Percentiles rank a stretch among this genome's conserved stretches.
These are phyloP conservation scores for Centrocercus urophasianus DNA, from an alignment of 2,113 vertebrate genomes.

Conservation along the genomic window DNA sequence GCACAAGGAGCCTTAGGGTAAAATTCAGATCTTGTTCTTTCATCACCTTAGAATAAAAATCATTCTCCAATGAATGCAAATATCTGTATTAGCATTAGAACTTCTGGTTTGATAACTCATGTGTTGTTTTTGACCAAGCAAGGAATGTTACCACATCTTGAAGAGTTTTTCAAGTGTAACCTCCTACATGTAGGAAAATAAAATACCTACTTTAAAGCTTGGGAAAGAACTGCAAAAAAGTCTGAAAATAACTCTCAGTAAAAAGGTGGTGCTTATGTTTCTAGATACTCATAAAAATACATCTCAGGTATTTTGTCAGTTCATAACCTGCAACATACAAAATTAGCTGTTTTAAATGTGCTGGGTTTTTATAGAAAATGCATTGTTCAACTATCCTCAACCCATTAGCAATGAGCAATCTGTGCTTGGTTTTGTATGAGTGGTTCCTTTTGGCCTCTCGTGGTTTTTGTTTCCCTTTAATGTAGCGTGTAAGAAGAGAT, in stretches of 20 bases:
- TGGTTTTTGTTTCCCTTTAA: conserved; percentile 24
- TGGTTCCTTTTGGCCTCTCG: background rate
- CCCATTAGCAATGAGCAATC: background rate
- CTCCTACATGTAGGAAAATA: background rate
- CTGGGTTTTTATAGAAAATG: background rate
- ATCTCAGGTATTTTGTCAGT: background rate
- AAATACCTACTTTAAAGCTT: background rate
- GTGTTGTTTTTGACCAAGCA: background rate
- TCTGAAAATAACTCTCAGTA: background rate
- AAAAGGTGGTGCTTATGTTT: background rate
- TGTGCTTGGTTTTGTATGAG: background rate
- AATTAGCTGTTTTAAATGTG: background rate
- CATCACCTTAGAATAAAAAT: background rate
- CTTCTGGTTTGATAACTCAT: background rate
- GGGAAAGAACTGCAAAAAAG: background rate
- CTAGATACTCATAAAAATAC: background rate
- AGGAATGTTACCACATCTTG: background rate
- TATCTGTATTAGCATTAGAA: background rate
- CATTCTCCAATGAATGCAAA: background rate
- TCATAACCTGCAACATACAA: background rate
- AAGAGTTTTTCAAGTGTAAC: background rate
- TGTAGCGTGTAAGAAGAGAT: background rate
- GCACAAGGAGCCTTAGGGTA: background rate
- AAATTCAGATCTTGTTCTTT: background rate
- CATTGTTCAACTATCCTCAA: background rate